Percentiles rank a stretch among this genome's conserved stretches.
Conservation (phyloP, 2,888 invertebrate genomes). For the Tortrix viridana region DNA sequence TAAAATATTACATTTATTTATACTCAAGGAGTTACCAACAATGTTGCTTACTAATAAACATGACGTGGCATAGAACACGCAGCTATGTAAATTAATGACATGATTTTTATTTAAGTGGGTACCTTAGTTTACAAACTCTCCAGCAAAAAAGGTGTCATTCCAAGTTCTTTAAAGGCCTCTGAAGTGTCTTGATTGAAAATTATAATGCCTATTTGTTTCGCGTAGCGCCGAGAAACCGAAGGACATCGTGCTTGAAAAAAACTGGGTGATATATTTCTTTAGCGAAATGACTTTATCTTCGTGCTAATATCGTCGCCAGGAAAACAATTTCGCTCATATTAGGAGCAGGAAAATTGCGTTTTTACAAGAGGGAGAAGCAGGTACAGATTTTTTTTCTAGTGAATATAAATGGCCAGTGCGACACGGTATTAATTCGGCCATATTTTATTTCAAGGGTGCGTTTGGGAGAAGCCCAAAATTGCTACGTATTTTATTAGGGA, state of each 20-base stretch:
- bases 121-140: no score
- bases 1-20: no score
- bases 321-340: slow-evolving; percentile 64
- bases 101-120: no score
- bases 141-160: background rate
- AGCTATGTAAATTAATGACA: no score
- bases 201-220: slow-evolving; percentile 26
- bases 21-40: no score
- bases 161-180: background rate
- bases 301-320: slow-evolving; percentile 54
- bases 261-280: slow-evolving; percentile 44
- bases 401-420: slow-evolving; percentile 45
- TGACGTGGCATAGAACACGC: no score
- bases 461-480: background rate
- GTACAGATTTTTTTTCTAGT: slow-evolving; percentile 44
- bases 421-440: slow-evolving; percentile 41
- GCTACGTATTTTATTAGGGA: background rate
- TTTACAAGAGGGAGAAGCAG: slow-evolving; percentile 42
- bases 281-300: slow-evolving; percentile 48
- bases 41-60: no score
- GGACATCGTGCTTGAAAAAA: slow-evolving; percentile 33
- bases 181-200: slow-evolving; percentile 18
- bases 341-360: slow-evolving; percentile 53
- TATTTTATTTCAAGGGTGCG: slow-evolving; percentile 13
- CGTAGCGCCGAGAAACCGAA: slow-evolving; percentile 4